Percentiles rank a stretch among this genome's conserved stretches.
Evolutionary conservation across 2,797 vertebrate species (phyloP).

Genomic region (Tolypeutes matacus): DNA sequence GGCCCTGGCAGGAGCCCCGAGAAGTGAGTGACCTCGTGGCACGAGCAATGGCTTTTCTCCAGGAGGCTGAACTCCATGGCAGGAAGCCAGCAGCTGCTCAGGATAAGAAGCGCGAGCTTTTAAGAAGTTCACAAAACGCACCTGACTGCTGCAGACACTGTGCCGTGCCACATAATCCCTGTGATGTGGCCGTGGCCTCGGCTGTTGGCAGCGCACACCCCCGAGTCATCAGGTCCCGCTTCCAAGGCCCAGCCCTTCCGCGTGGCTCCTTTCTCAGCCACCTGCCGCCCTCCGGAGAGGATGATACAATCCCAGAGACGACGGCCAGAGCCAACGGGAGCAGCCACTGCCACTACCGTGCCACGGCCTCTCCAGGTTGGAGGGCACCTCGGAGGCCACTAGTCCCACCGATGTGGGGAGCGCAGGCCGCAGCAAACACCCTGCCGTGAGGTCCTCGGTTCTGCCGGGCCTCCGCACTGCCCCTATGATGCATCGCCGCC

Average conservation of each 20-base stretch:
- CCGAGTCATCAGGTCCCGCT: too few relatives aligned
- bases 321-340: neutral
- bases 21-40: neutral
- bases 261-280: neutral
- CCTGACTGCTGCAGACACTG: too few relatives aligned
- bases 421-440: neutral
- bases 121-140: slow-evolving; percentile 74
- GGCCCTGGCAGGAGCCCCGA: neutral
- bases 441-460: neutral
- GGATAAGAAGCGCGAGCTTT: slow-evolving; percentile 80
- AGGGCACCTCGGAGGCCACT: neutral
- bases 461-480: neutral
- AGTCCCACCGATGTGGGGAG: neutral
- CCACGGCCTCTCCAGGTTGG: neutral
- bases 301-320: neutral
- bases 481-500: neutral
- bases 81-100: slow-evolving; percentile 80
- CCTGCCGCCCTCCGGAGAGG: neutral
- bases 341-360: neutral
- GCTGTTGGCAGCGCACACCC: too few relatives aligned
- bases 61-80: slow-evolving; percentile 68
- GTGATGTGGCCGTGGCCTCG: too few relatives aligned
- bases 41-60: slow-evolving; percentile 73
- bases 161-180: too few relatives aligned
- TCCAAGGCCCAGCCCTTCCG: too few relatives aligned